Conservation (phyloP, 2,113 vertebrate genomes). For the Strix aluco region DNA sequence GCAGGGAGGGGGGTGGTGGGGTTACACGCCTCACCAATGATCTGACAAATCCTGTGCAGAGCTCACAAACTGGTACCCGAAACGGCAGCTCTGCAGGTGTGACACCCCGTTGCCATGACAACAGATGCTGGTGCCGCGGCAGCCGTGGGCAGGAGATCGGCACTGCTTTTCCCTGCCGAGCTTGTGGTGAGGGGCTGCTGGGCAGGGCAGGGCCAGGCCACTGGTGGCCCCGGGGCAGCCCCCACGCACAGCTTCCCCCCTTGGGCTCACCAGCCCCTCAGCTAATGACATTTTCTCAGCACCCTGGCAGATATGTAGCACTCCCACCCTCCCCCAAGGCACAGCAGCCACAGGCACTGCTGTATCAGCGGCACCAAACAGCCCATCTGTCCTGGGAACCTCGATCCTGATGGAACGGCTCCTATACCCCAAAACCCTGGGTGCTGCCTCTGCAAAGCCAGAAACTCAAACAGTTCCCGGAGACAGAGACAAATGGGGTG, state of each 20-base stretch:
- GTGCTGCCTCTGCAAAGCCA: neutral
- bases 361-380: neutral
- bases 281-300: neutral
- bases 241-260: rapidly evolving
- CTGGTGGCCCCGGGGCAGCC: rapidly evolving
- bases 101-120: constrained; percentile 28
- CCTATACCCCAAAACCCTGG: neutral
- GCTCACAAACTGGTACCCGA: constrained; percentile 5
- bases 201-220: neutral
- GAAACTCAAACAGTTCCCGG: neutral
- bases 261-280: neutral
- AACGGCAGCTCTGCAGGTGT: constrained; percentile 25
- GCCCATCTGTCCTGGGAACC: neutral
- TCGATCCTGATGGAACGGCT: neutral
- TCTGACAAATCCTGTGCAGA: neutral
- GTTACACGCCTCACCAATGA: neutral
- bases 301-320: neutral
- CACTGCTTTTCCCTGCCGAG: neutral
- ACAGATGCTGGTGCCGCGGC: neutral
- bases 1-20: neutral
- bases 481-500: neutral
- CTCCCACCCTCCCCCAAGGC: neutral
- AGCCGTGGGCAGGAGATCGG: neutral
- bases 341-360: neutral
- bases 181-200: neutral